These are phyloP conservation scores for Cololabis saira DNA, from an alignment of 2,113 vertebrate species.

Conservation along the genomic window DNA sequence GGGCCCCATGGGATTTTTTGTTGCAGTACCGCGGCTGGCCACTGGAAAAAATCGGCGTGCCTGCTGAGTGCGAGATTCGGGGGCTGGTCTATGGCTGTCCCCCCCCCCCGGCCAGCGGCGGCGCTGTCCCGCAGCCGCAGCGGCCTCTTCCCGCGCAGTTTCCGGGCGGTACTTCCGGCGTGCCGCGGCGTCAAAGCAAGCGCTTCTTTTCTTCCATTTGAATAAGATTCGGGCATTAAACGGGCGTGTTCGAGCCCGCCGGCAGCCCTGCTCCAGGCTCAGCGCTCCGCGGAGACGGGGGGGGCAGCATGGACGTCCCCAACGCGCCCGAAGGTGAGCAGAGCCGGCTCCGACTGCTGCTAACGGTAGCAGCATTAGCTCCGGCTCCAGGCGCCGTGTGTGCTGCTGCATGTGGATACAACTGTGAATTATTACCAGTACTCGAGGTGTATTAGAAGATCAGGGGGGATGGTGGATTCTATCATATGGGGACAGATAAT, in stretches of 20 bases:
- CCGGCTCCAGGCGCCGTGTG: background rate
- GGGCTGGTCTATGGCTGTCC: too few species aligned
- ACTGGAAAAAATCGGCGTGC: too few species aligned
- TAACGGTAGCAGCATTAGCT: background rate
- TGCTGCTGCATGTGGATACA: too few species aligned
- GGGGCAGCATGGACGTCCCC: slow-evolving; percentile 73
- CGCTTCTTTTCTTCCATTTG: background rate
- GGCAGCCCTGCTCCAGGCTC: background rate
- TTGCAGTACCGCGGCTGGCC: too few species aligned
- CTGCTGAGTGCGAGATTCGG: too few species aligned
- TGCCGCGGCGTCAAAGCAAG: background rate
- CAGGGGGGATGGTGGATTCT: too few species aligned
- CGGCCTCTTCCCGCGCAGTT: background rate
- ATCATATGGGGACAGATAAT: too few species aligned
- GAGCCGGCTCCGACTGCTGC: background rate
- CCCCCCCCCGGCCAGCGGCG: background rate
- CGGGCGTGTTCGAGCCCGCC: background rate
- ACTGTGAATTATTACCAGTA: too few species aligned
- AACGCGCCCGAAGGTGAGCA: slow-evolving; percentile 78
- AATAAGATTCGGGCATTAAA: background rate
- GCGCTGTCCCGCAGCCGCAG: background rate
- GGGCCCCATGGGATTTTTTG: too few species aligned
- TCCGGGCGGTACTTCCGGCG: slow-evolving; percentile 37
- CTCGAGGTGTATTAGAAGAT: too few species aligned
- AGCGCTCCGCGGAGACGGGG: slow-evolving; percentile 1